Evolutionary conservation across 2,113 vertebrate species (phyloP), one percentile per base, ranked within the genome.

Genomic region (Silurus glanis): DNA sequence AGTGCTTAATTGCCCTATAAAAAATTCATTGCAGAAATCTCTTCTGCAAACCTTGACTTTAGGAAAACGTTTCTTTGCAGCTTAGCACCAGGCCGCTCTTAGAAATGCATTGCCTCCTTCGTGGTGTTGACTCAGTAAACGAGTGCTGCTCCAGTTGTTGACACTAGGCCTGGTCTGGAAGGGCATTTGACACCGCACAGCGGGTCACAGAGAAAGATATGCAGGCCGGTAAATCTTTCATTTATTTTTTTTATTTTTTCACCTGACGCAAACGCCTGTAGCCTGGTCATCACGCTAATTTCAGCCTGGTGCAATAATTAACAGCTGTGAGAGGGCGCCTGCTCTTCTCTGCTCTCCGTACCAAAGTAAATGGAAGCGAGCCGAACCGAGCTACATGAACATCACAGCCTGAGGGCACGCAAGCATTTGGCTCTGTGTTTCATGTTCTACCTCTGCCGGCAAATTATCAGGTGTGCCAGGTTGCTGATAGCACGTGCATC

Each of bases 1-100:
- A 90, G 92, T 88, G 91, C 87, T 37, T 91, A 94, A 94, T 93
- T 93, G 93, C 91, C 92, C 92, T 91, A 94, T 95, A 94, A 93
- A 94, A 92, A 91, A 91, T 90, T 94, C 92, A 94, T 94, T 92
- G 90, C 91, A 91, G 91, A 92, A 91, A 92, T 92, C 93, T 92
- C 91, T 93, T 94, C 89, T 90, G 86, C 92, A 92, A 93, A 93
- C 91, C 92, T 91, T 91, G 90, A 87, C 78, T 85, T 85, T 80
- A 80, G 75, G 55, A 23, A 78, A 74, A 74, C 58, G 9, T 47
- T 75, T 47, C 67, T 85, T 62, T 79, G 21, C 10, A 58, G 23
- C 62, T 37, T 37, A 45, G 55, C 9, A 1, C 64, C 23, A 25
- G 59, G 61, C 37, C 21, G 21, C 47, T 25, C 45, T 83, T 45